Percentiles rank a stretch among this genome's conserved stretches.
phyloP scores from a whole-genome alignment of 2,113 vertebrate species.

The Balaeniceps rex region DNA sequence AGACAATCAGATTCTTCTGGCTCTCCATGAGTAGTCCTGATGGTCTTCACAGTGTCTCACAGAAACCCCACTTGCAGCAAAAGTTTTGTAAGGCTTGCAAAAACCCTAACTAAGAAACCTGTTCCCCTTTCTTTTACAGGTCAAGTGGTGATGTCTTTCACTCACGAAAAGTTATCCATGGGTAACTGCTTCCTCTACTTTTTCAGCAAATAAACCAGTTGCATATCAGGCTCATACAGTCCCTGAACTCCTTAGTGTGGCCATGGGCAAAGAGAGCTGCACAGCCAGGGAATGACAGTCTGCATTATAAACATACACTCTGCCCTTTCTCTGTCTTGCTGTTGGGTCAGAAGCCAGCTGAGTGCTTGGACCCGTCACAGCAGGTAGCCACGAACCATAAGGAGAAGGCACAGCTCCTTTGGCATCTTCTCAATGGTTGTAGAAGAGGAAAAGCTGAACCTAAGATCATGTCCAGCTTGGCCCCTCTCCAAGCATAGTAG shows the following conservation, averaged over 20 bases:
- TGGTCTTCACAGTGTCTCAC: too few relatives aligned
- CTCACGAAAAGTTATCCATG: not conserved
- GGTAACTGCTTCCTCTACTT: not conserved
- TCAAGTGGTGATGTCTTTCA: not conserved
- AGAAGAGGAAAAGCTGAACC: not conserved
- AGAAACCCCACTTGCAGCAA: fast-evolving
- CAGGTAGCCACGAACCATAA: not conserved
- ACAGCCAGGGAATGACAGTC: not conserved
- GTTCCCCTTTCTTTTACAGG: not conserved
- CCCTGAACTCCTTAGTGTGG: not conserved
- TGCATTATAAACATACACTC: not conserved
- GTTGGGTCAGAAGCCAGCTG: not conserved
- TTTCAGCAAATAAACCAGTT: not conserved
- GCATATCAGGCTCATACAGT: not conserved
- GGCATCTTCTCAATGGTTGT: not conserved
- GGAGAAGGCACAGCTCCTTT: not conserved
- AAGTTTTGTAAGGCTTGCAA: not conserved
- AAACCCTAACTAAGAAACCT: not conserved
- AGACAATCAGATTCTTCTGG: not conserved
- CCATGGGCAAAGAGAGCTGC: not conserved
- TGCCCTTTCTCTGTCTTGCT: not conserved
- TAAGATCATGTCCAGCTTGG: not conserved
- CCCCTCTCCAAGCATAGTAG: not conserved
- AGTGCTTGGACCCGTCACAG: not conserved
- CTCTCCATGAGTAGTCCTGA: not conserved